Percentiles rank a stretch among this genome's conserved stretches.
Conservation (phyloP, 2,113 vertebrate species). For the Lepisosteus osseus region DNA sequence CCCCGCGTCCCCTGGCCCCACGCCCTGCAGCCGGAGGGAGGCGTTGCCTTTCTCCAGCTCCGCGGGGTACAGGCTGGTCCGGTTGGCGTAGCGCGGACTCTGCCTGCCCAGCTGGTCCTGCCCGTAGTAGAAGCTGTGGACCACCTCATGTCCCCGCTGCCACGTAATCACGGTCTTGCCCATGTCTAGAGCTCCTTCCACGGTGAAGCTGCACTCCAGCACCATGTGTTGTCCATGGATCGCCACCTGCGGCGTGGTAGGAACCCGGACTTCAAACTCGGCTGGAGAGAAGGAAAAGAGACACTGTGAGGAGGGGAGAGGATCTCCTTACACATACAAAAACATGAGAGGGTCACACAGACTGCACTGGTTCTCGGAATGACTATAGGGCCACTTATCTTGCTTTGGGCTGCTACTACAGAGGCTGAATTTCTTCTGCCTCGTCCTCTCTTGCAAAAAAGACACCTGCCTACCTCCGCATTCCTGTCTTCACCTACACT, state of each 20-base stretch:
- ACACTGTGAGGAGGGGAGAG: too few relatives aligned
- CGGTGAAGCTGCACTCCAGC: conserved; percentile 38
- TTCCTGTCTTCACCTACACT: too few relatives aligned
- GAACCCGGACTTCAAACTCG: conserved; percentile 35
- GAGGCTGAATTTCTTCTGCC: too few relatives aligned
- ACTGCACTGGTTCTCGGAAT: too few relatives aligned
- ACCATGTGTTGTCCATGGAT: conserved; percentile 15
- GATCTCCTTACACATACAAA: too few relatives aligned
- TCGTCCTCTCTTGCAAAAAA: too few relatives aligned
- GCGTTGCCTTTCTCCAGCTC: conserved; percentile 41
- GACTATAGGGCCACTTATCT: too few relatives aligned
- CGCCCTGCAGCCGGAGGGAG: conserved; percentile 37
- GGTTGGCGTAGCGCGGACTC: conserved; percentile 28
- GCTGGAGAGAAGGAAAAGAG: conserved; percentile 15
- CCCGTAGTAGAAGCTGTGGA: conserved; percentile 44
- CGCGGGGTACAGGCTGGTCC: conserved; percentile 34
- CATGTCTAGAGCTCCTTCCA: conserved; percentile 5
- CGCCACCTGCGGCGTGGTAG: conserved; percentile 11
- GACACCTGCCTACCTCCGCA: too few relatives aligned
- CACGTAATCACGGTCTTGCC: conserved; percentile 35
- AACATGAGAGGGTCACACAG: too few relatives aligned
- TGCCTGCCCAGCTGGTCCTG: conserved; percentile 37
- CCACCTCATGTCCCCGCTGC: conserved; percentile 35
- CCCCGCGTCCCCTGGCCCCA: conserved; percentile 31
- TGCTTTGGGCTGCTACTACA: too few relatives aligned